A percentile compares a stretch with the other conserved stretches of the same genome.
Conservation (phyloP, 2,797 vertebrate genomes). For the Cebuella pygmaea region DNA sequence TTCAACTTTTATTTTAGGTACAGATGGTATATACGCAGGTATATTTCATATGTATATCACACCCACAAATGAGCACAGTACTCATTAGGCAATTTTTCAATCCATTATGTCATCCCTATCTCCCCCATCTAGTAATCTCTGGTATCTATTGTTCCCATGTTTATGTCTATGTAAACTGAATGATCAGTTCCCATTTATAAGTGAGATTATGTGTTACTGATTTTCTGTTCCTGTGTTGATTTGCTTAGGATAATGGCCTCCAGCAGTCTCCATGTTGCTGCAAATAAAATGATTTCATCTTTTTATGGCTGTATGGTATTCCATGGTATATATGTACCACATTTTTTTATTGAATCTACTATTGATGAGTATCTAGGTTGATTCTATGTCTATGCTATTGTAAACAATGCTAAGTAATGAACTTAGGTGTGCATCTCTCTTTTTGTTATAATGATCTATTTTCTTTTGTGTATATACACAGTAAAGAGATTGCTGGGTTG, state of each 20-base stretch:
- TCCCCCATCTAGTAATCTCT: not conserved
- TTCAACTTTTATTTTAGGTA: not conserved
- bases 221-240: not conserved
- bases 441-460: not conserved
- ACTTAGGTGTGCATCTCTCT: not conserved
- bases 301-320: not conserved
- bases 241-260: not conserved
- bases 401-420: not conserved
- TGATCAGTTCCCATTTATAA: not conserved
- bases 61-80: not conserved
- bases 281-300: not conserved
- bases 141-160: not conserved
- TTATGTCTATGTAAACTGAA: not conserved
- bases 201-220: not conserved
- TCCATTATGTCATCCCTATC: not conserved
- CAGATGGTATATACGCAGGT: accelerated
- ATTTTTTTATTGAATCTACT: not conserved
- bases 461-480: not conserved
- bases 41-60: not conserved
- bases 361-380: not conserved
- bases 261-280: not conserved
- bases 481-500: not conserved
- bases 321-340: not conserved
- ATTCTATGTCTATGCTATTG: not conserved
- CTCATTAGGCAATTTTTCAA: not conserved